These are phyloP conservation scores for Fragum fragum DNA, from an alignment of 2,888 invertebrate species.

Conservation along the genomic window DNA sequence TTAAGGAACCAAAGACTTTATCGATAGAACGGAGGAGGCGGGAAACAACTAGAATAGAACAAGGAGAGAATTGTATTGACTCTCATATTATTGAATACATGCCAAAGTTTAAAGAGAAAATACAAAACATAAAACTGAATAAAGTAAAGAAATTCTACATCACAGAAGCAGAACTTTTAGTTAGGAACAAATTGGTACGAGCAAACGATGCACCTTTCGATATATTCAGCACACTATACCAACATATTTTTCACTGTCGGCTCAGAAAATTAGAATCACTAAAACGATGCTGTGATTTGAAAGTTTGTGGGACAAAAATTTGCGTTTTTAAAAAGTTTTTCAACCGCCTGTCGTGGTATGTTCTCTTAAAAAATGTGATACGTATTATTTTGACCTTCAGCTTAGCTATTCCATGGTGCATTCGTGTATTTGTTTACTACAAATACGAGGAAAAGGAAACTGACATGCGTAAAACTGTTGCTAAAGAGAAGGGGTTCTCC, in stretches of 20 bases:
- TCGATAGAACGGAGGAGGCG: not conserved
- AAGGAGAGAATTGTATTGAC: too few relatives aligned
- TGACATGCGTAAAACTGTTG: not conserved
- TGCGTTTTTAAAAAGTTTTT: too few relatives aligned
- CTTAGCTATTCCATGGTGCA: not conserved
- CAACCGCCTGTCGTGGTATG: too few relatives aligned
- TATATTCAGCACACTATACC: not conserved
- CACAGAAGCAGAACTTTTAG: too few relatives aligned
- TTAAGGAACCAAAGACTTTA: not conserved
- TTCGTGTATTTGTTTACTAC: not conserved
- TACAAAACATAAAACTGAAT: too few relatives aligned
- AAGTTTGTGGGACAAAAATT: too few relatives aligned
- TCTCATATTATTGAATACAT: too few relatives aligned
- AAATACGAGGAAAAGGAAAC: not conserved
- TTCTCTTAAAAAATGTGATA: conserved; percentile 14
- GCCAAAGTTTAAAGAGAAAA: too few relatives aligned
- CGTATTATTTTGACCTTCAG: conserved; percentile 15
- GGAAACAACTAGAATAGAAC: too few relatives aligned
- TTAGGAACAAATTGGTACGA: too few relatives aligned
- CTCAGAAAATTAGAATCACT: not conserved
- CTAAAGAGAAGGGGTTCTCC: not conserved
- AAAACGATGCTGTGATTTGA: not conserved
- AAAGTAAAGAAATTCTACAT: too few relatives aligned
- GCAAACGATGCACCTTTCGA: too few relatives aligned
- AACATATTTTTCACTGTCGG: not conserved